Evolutionary conservation across 2,797 vertebrate species (phyloP).

Genomic region (Rachycentron canadum): DNA sequence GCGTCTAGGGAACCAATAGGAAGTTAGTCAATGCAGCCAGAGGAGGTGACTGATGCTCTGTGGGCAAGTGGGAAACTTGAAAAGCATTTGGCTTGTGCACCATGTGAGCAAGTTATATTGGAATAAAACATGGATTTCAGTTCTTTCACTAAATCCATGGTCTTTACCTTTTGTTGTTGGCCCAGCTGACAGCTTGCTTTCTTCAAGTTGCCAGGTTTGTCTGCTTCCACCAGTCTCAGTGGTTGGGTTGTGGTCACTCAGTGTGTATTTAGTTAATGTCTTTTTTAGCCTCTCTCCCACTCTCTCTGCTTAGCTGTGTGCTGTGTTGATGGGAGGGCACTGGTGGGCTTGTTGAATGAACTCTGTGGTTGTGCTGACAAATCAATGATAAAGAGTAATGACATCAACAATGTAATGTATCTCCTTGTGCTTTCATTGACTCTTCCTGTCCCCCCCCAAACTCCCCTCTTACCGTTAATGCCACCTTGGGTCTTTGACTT

Average conservation of each 20-base stretch:
- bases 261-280: slow-evolving; percentile 48
- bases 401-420: slow-evolving; percentile 77
- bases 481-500: slow-evolving; percentile 62
- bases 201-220: slow-evolving; percentile 32
- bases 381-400: slow-evolving; percentile 83
- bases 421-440: slow-evolving; percentile 70
- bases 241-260: slow-evolving; percentile 33
- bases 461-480: slow-evolving; percentile 39
- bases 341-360: slow-evolving; percentile 76
- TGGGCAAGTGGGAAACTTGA: neutral
- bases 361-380: slow-evolving; percentile 79
- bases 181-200: neutral
- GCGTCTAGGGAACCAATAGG: neutral
- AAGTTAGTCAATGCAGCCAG: neutral
- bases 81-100: neutral
- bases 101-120: neutral
- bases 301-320: slow-evolving; percentile 45
- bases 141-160: neutral
- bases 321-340: slow-evolving; percentile 63
- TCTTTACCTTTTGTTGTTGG: neutral
- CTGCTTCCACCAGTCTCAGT: slow-evolving; percentile 1
- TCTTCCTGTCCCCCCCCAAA: slow-evolving; percentile 16
- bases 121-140: neutral
- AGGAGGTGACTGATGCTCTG: neutral
- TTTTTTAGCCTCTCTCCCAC: slow-evolving; percentile 21